Base-by-base conservation (phyloP, 2,888 invertebrate genomes). In the Timema cristinae region DNA sequence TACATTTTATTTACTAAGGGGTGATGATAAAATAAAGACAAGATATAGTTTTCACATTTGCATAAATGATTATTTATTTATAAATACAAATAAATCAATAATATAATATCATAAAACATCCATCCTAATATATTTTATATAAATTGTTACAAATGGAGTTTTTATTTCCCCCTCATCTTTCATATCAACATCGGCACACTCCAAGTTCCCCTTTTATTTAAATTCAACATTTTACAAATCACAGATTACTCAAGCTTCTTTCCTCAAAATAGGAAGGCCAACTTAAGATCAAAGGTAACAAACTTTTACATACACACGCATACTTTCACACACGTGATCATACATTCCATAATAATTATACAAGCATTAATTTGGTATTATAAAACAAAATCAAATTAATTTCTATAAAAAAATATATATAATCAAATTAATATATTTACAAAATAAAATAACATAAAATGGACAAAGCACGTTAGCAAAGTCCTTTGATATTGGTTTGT, bases 121-220 rank as follows among this genome's bases (percentile, higher is more conserved):
- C 73, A 75, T 75, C 72, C 63, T 63, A 32, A 63, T 63, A 63
- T 63, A 63, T 48, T 63, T 63, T 63, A 59, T 75, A 75, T 75
- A 75, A 75, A 75, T 48, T 74, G 75, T 75, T 75, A 73, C 73
- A 74, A 75, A 75, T 72, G 71, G 75, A 71, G 71, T 73, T 61
- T 59, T 54, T 69, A 32, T 67, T 50, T 71, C 16, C 50, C 67
- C 32, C 68, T 67, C 67, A 67, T 6, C 63, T 63, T 8, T 63
- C 63, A 63, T 63, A 63, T 32, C 32, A 32, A 32, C 32, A 32
- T 32, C 32, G 32, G 32, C 32, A 32, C 63, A 63, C 63, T 63
- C 47, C 63, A 63, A 61, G 16, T 63, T 32, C 56, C 11, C 16
- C 70, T 50, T 32, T 32, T 32, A 32, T 32, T 32, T 32, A 50